Base-by-base conservation (phyloP, 2,888 invertebrate species). In the Anagyrus pseudococci region DNA sequence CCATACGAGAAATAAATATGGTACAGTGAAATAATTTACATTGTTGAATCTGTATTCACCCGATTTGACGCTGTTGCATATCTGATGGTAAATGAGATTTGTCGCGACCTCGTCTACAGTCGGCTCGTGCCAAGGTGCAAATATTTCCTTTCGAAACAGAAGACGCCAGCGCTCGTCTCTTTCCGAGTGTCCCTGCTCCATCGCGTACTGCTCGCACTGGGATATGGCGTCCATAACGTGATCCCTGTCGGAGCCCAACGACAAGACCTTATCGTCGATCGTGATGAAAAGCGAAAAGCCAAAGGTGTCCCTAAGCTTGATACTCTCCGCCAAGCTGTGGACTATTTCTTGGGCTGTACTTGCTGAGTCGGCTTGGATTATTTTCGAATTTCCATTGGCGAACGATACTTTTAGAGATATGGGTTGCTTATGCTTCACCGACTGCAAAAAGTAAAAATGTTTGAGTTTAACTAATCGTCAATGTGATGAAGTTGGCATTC, bases 181-280 rank as follows among this genome's bases (percentile, higher is more conserved):
- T 78, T 96, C 95, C 59, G 89, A 87, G 2, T 89, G 88, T 0
- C 94, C 94, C 77, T 93, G 91, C 80, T 96, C 96, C 81, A 92
- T 94, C 25, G 94, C 92, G 79, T 93, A 96, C 78, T 97, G 96
- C 79, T 98, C 97, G 80, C 96, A 96, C 79, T 96, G 95, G 0
- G 94, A 94, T 73, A 98, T 92, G 0, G 96, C 97, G 82, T 98
- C 97, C 90, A 97, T 91, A 0, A 98, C 90, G 77, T 96, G 96
- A 79, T 96, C 96, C 19, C 87, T 88, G 46, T 71, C 72, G 48
- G 72, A 71, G 17, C 73, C 73, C 7, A 74, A 66, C 58, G 78
- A 68, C 48, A 71, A 61, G 22, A 88, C 87, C 83, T 96, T 96
- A 75, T 96, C 96, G 75, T 90, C 93, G 15, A 96, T 82, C 1